Evolutionary conservation across 2,797 vertebrate genomes (phyloP), one percentile per base, ranked within the genome.

Genomic region (Amblyopsis hoosieri): DNA sequence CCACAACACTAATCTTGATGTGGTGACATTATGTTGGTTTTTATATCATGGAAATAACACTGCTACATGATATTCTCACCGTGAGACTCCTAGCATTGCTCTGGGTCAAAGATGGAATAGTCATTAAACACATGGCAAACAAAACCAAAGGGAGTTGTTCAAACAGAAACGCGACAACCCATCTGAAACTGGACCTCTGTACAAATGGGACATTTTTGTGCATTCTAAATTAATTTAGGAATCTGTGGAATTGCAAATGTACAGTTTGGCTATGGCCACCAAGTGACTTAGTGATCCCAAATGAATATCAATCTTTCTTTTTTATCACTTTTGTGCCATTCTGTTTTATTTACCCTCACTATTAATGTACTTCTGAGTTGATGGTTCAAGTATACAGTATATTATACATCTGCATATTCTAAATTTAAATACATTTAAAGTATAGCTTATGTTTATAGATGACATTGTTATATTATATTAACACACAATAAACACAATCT

Each of bases 21-120:
- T 33, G 23, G 8, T 64, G 55, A 78, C 58, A 7, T 11, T 0
- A 11, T 58, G 13, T 61, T 33, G 60, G 13, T 54, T 29, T 57
- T 54, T 73, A 2, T 76, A 9, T 69, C 52, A 60, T 47, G n/a
- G 69, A 72, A 29, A 62, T 66, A 66, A 23, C 9, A 33, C 8
- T 48, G 12, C 12, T 55, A 8, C 31, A 1, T 19, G 46, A 19
- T 52, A 49, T 62, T 61, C 55, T 62, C 11, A 46, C 52, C 15
- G 47, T 19, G 45, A 60, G 68, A 11, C 12, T 62, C 63, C 57
- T 48, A 29, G 23, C 12, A 15, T 9, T 2, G 7, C 37, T 8
- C 37, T 42, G 57, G 57, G 76, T 61, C 45, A 46, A 53, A 46
- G 66, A 61, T 17, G 12, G 11, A 23, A 53, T 17, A 54, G 23